Evolutionary conservation across 2,797 vertebrate genomes (phyloP).

Genomic region (Sebastes kiyomatsui): DNA sequence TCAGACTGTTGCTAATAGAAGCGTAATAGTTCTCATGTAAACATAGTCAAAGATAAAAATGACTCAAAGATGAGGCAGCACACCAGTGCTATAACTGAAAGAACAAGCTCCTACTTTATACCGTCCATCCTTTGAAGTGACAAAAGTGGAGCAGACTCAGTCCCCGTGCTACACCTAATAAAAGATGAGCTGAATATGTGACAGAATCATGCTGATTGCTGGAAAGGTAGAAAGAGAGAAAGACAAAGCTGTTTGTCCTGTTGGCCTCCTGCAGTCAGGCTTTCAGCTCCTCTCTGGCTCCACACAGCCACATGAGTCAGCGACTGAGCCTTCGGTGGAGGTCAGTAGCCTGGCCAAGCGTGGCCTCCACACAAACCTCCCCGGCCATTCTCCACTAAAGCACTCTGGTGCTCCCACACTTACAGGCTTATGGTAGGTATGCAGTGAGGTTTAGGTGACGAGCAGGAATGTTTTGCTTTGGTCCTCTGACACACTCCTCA

Average conservation of each 20-base stretch:
- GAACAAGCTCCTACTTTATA: background rate
- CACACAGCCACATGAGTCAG: conserved; percentile 66
- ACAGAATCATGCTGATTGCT: conserved; percentile 49
- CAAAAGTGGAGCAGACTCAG: conserved; percentile 38
- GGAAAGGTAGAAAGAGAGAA: conserved; percentile 1
- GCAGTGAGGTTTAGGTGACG: conserved; percentile 59
- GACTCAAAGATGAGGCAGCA: background rate
- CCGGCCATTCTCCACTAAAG: conserved; percentile 26
- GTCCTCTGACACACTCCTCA: conserved; percentile 62
- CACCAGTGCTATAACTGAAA: background rate
- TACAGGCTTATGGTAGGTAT: conserved; percentile 54
- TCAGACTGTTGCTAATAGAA: background rate
- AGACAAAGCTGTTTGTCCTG: conserved; percentile 20
- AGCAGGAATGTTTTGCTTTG: conserved; percentile 71
- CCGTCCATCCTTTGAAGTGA: conserved; percentile 29
- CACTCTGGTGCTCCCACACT: conserved; percentile 45
- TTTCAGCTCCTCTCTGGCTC: conserved; percentile 59
- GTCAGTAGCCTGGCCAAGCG: conserved; percentile 44
- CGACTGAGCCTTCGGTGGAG: conserved; percentile 59
- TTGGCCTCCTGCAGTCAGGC: conserved; percentile 22
- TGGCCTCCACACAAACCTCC: conserved; percentile 47
- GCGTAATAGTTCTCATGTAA: background rate
- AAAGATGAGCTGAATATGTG: conserved; percentile 54
- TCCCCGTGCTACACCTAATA: conserved; percentile 32
- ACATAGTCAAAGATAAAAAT: background rate